phyloP scores from a whole-genome alignment of 2,797 vertebrate species.

The Periparus ater region DNA sequence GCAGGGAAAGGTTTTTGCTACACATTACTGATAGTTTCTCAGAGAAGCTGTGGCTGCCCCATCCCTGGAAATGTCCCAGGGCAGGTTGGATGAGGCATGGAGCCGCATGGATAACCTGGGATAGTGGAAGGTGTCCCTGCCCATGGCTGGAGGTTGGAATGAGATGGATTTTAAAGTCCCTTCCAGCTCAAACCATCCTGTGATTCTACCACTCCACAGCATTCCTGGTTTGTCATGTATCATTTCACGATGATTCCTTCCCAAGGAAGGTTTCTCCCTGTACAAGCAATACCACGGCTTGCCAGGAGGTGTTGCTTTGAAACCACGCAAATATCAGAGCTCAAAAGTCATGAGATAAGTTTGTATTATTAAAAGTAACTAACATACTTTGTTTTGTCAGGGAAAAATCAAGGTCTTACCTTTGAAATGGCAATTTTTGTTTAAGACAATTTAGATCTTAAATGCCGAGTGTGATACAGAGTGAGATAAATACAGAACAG shows the following conservation, averaged over 20 bases:
- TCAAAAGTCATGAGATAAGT: not conserved
- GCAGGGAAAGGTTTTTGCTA: not conserved
- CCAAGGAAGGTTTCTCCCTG: not conserved
- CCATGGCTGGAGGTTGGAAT: not conserved
- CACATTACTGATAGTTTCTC: not conserved
- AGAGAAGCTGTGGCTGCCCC: not conserved
- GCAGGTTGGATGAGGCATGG: accelerated
- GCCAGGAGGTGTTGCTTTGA: constrained; percentile 58
- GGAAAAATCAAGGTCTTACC: not conserved
- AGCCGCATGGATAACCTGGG: not conserved
- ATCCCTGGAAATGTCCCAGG: not conserved
- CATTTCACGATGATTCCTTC: not conserved
- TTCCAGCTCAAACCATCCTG: not conserved
- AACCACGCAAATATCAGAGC: not conserved
- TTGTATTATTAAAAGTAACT: not conserved
- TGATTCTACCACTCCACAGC: not conserved
- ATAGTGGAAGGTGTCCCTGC: not conserved
- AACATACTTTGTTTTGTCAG: not conserved
- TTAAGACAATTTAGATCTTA: not conserved
- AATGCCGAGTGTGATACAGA: accelerated
- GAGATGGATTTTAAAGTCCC: not conserved
- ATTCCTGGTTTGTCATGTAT: not conserved
- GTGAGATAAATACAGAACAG: not conserved
- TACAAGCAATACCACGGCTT: constrained; percentile 9
- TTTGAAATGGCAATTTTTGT: not conserved